Percentiles rank a stretch among this genome's conserved stretches.
Evolutionary conservation across 1,140 invertebrate species (phyloP).

Genomic region (Odontomachus brunneus): DNA sequence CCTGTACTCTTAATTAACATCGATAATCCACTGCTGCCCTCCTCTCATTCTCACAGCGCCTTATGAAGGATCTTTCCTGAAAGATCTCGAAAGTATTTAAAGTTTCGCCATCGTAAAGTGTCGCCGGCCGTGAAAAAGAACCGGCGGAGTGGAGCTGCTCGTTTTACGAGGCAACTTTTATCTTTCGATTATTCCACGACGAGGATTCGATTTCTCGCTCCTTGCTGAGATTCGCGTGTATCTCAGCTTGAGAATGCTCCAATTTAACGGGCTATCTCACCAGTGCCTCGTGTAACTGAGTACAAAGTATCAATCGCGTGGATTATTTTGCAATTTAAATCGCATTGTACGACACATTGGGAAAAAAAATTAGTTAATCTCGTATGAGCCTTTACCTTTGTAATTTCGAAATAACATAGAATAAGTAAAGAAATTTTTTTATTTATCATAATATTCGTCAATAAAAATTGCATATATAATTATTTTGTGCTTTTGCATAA

Average conservation of each 20-base stretch:
- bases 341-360: too few relatives aligned
- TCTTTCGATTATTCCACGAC: slow-evolving; percentile 46
- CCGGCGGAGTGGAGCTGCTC: slow-evolving; percentile 2
- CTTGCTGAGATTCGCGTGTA: not conserved
- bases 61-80: slow-evolving; percentile 49
- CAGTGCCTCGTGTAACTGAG: not conserved
- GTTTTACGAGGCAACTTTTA: slow-evolving; percentile 52
- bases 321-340: too few relatives aligned
- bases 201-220: slow-evolving; percentile 14
- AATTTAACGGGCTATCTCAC: not conserved
- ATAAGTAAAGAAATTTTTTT: too few relatives aligned
- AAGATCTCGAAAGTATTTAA: slow-evolving; percentile 54
- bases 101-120: slow-evolving; percentile 52
- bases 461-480: too few relatives aligned
- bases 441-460: too few relatives aligned
- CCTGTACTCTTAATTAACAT: slow-evolving; percentile 61
- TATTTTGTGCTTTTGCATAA: too few relatives aligned
- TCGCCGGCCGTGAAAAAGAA: slow-evolving; percentile 21
- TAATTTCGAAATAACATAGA: too few relatives aligned
- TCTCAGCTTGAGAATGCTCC: not conserved
- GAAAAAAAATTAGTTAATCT: too few relatives aligned
- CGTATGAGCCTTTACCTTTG: too few relatives aligned
- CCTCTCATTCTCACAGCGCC: slow-evolving; percentile 15
- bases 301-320: not conserved
- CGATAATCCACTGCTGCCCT: slow-evolving; percentile 34